phyloP scores from a whole-genome alignment of 2,888 invertebrate species.

The Andricus quercusramuli region DNA sequence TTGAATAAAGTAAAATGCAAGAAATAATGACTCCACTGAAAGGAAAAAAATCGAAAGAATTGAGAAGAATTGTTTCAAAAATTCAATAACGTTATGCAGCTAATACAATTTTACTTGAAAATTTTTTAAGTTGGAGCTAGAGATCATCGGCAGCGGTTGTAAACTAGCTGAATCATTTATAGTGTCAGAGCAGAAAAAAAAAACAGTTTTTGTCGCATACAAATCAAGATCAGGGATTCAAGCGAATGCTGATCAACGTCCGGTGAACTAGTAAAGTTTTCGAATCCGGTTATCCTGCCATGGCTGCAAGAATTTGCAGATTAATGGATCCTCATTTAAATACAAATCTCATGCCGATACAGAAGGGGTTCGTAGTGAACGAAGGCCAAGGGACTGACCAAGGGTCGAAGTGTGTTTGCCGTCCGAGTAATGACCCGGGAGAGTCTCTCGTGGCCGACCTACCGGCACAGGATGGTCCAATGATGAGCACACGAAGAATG shows the following conservation, averaged over 20 bases:
- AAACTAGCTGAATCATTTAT: background rate
- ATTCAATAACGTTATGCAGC: too few relatives aligned
- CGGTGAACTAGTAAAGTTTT: constrained; percentile 51
- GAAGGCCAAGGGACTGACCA: constrained; percentile 69
- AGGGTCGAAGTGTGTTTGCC: constrained; percentile 78
- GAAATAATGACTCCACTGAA: too few relatives aligned
- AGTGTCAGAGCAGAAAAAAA: background rate
- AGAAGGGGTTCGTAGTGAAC: constrained; percentile 61
- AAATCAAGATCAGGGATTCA: constrained; percentile 25
- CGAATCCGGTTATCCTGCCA: constrained; percentile 54
- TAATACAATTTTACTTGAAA: background rate
- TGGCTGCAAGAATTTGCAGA: constrained; percentile 74
- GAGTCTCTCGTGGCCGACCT: constrained; percentile 62
- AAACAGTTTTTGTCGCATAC: background rate
- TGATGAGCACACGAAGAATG: constrained; percentile 72
- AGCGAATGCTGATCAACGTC: constrained; percentile 52
- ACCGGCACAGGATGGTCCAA: constrained; percentile 66
- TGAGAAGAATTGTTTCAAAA: too few relatives aligned
- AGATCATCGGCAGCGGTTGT: background rate
- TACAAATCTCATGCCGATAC: constrained; percentile 78
- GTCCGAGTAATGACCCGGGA: constrained; percentile 77
- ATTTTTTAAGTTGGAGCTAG: background rate
- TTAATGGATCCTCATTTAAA: constrained; percentile 79
- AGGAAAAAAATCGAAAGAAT: too few relatives aligned
- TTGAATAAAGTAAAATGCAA: too few relatives aligned